These are phyloP conservation scores for Daktulosphaira vitifoliae DNA, from an alignment of 1,140 invertebrate species.

Conservation along the genomic window DNA sequence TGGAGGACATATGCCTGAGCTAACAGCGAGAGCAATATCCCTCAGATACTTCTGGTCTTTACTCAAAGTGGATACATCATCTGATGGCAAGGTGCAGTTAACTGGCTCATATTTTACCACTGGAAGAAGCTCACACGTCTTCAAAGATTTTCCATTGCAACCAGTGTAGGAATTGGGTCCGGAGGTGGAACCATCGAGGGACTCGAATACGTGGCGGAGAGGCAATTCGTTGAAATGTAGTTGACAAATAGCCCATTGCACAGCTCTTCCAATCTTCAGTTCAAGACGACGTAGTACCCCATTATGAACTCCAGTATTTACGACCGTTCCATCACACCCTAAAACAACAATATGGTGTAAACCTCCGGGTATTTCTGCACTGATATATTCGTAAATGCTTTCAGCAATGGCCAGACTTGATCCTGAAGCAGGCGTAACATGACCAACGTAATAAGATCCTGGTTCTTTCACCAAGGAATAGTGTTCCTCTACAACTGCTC, in stretches of 20 bases:
- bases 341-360: background rate
- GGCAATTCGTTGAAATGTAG: slow-evolving; percentile 1
- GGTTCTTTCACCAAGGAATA: slow-evolving; percentile 5
- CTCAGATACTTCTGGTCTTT: slow-evolving; percentile 14
- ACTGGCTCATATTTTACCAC: background rate
- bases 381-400: background rate
- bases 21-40: background rate
- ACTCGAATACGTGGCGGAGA: background rate
- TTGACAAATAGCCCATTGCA: background rate
- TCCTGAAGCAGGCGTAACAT: background rate
- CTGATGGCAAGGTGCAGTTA: background rate
- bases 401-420: background rate
- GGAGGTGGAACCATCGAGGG: background rate
- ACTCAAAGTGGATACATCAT: background rate
- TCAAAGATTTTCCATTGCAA: background rate
- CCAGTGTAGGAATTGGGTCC: background rate
- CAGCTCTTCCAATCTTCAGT: background rate
- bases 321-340: background rate
- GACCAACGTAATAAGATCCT: background rate
- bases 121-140: background rate
- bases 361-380: too few species aligned
- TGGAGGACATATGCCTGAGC: background rate
- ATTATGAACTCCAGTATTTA: background rate
- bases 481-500: slow-evolving; percentile 4
- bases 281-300: background rate